These are phyloP conservation scores for Clostera curtula DNA, from an alignment of 2,888 invertebrate species.

Conservation along the genomic window DNA sequence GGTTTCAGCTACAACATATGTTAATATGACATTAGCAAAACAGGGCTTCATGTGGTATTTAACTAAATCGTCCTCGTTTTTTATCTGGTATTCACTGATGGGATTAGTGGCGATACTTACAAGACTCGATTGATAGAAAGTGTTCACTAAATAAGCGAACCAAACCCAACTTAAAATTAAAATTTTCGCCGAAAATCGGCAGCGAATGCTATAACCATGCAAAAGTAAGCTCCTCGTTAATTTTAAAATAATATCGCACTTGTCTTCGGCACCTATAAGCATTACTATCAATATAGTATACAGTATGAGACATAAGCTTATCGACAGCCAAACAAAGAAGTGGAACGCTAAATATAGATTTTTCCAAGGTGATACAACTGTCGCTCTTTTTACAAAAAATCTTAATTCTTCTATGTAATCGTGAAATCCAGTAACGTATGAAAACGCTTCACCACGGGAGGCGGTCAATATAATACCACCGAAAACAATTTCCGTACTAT, in stretches of 20 bases:
- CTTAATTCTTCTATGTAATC: constrained; percentile 32
- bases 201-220: constrained; percentile 23
- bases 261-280: constrained; percentile 23
- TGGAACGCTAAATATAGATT: constrained; percentile 35
- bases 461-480: constrained; percentile 26
- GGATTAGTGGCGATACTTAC: constrained; percentile 30
- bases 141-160: constrained; percentile 29
- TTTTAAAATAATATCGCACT: constrained; percentile 21
- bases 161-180: constrained; percentile 27
- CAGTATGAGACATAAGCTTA: constrained; percentile 22
- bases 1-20: constrained; percentile 7
- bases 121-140: constrained; percentile 30
- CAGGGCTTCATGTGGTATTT: constrained; percentile 27
- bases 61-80: constrained; percentile 22
- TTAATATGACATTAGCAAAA: constrained; percentile 17
- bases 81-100: constrained; percentile 27
- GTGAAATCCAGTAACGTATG: constrained; percentile 29
- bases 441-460: constrained; percentile 24
- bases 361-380: constrained; percentile 25
- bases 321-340: constrained; percentile 28
- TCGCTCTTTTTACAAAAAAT: constrained; percentile 31
- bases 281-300: constrained; percentile 22
- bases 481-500: constrained; percentile 21
- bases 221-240: constrained; percentile 31
- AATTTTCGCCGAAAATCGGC: constrained; percentile 17